phyloP scores from a whole-genome alignment of 2,797 vertebrate species.

The Acrossocheilus fasciatus region DNA sequence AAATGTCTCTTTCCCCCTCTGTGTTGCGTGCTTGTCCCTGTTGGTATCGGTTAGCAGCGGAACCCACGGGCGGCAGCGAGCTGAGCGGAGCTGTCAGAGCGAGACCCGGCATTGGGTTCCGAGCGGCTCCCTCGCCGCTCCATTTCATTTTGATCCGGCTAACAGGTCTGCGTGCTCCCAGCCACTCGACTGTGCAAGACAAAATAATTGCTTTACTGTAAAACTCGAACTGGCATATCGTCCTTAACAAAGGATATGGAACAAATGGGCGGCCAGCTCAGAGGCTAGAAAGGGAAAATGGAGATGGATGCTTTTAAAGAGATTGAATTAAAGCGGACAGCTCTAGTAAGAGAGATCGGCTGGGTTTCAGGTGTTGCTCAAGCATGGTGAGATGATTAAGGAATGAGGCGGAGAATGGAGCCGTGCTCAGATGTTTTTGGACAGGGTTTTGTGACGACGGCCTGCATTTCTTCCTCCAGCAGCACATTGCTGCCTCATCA shows the following conservation, averaged over 20 bases:
- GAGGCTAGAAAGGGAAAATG: constrained; percentile 29
- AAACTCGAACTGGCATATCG: constrained; percentile 59
- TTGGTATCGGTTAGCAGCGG: constrained; percentile 36
- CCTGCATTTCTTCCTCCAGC: constrained; percentile 54
- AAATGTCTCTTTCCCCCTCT: constrained; percentile 21
- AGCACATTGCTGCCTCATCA: constrained; percentile 46
- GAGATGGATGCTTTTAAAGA: constrained; percentile 51
- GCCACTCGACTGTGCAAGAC: constrained; percentile 52
- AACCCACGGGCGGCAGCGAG: constrained; percentile 17
- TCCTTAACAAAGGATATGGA: constrained; percentile 61
- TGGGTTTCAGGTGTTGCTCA: constrained; percentile 32
- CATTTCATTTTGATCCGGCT: constrained; percentile 54
- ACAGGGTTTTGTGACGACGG: constrained; percentile 26
- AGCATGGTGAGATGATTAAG: constrained; percentile 3
- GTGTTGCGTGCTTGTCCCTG: constrained; percentile 22
- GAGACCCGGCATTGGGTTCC: constrained; percentile 35
- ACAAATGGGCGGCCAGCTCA: constrained; percentile 48
- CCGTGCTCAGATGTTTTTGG: not conserved
- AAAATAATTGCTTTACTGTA: constrained; percentile 63
- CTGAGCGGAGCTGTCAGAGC: constrained; percentile 45
- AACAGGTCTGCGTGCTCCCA: constrained; percentile 51
- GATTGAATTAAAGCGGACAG: constrained; percentile 54
- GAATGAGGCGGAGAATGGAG: not conserved
- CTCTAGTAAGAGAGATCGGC: constrained; percentile 34
- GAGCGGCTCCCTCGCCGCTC: constrained; percentile 17